Evolutionary conservation across 2,888 invertebrate genomes (phyloP).

Genomic region (Malacosoma neustria): DNA sequence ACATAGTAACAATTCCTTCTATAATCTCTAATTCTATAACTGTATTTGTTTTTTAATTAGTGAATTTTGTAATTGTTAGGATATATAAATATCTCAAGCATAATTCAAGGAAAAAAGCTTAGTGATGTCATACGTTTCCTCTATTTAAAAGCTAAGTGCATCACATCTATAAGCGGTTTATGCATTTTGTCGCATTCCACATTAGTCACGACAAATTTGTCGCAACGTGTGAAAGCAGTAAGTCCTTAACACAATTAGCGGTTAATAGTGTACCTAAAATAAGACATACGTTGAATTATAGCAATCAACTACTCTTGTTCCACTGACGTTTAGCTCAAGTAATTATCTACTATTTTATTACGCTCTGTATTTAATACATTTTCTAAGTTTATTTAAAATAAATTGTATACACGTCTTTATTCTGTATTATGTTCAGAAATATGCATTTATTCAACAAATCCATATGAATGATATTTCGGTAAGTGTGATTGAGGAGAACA

Average conservation of each 20-base stretch:
- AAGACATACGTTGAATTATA: constrained; percentile 46
- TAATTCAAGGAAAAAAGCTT: constrained; percentile 2
- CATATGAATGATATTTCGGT: too few relatives aligned
- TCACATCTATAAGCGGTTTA: constrained; percentile 1
- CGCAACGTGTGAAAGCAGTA: constrained; percentile 16
- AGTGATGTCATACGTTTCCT: constrained; percentile 1
- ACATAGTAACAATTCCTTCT: too few relatives aligned
- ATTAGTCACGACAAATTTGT: constrained; percentile 6
- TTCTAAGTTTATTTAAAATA: too few relatives aligned
- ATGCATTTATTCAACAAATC: too few relatives aligned
- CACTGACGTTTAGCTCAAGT: not conserved
- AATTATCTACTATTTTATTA: not conserved
- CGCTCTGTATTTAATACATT: not conserved
- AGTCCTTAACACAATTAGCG: constrained; percentile 57
- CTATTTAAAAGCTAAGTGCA: not conserved
- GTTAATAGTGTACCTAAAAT: constrained; percentile 51
- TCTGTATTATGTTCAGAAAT: too few relatives aligned
- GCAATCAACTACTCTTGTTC: constrained; percentile 25
- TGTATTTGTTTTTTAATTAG: too few relatives aligned
- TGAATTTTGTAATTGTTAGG: too few relatives aligned
- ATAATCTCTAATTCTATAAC: too few relatives aligned
- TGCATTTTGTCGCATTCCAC: constrained; percentile 6
- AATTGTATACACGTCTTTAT: too few relatives aligned
- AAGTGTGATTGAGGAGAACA: too few relatives aligned
- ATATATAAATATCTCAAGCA: too few relatives aligned